Base-by-base conservation (phyloP, 2,797 vertebrate species). In the Enteromius fasciolatus region DNA sequence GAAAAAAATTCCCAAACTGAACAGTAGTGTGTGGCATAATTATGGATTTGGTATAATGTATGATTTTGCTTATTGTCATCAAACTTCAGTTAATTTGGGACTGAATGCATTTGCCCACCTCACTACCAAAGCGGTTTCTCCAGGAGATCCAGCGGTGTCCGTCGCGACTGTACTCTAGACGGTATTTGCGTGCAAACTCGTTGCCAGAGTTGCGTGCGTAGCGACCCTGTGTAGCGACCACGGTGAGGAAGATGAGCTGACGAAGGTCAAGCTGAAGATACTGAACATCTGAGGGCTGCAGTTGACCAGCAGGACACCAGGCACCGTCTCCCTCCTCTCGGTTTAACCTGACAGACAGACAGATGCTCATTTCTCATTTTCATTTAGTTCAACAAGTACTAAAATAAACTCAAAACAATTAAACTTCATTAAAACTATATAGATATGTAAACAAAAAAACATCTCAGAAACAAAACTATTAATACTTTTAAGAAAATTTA, bases 191-290 rank as follows among this genome's bases (percentile, higher is more conserved):
- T 44, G 96, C 96, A 0, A 95, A 97, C 84, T 98, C 97, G 3
- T 96, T 97, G 31, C 96, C 97, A 0, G 94, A 95, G 85, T 92
- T 95, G 0, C 94, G 90, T 44, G 96, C 96, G 0, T 96, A 96
- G 0, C 97, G 94, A 14, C 97, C 97, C 93, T 98, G 97, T 1
- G 96, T 97, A 73, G 95, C 97, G 8, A 98, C 93, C 87, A 97
- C 89, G 0, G 96, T 97, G 87, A 98, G 92, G 89, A 98, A 97
- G 67, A 94, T 94, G 67, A 98, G 90, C 73, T 92, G 90, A 66
- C 94, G 92, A 81, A 97, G 92, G 87, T 98, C 95, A n/a, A 97
- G 94, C 91, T 98, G 94, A 78, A 98, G 94, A 91, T 94, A 98
- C 90, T 97, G 95, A 15, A 93, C 94, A 12, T 96, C 96, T 39